Evolutionary conservation across 2,797 vertebrate genomes (phyloP).

Genomic region (Bradypodion pumilum): DNA sequence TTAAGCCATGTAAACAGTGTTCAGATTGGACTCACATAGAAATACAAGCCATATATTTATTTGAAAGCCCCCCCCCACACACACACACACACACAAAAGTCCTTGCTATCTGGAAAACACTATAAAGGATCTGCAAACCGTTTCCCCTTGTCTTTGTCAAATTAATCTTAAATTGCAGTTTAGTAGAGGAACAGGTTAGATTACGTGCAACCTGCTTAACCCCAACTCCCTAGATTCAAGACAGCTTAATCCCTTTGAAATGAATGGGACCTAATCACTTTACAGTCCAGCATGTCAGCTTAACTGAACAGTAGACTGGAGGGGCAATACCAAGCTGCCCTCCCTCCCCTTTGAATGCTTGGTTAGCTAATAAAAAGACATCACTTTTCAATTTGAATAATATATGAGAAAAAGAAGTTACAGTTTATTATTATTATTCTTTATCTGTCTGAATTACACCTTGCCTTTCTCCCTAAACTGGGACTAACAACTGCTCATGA

Average conservation of each 20-base stretch:
- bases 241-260: neutral
- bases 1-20: neutral
- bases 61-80: neutral
- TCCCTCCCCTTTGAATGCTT: neutral
- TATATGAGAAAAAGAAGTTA: neutral
- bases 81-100: no score
- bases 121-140: neutral
- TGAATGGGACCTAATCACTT: slow-evolving; percentile 8
- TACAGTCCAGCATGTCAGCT: neutral
- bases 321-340: neutral
- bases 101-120: neutral
- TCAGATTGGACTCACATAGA: neutral
- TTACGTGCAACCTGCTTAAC: neutral
- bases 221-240: neutral
- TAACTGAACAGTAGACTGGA: neutral
- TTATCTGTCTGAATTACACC: neutral
- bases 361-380: neutral
- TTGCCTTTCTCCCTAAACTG: neutral
- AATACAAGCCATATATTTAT: neutral
- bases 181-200: neutral
- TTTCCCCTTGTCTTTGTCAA: neutral
- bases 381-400: neutral
- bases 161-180: neutral
- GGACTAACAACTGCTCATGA: neutral
- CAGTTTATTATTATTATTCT: slow-evolving; percentile 12